phyloP scores from a whole-genome alignment of 2,797 vertebrate species.

The Miichthys miiuy region DNA sequence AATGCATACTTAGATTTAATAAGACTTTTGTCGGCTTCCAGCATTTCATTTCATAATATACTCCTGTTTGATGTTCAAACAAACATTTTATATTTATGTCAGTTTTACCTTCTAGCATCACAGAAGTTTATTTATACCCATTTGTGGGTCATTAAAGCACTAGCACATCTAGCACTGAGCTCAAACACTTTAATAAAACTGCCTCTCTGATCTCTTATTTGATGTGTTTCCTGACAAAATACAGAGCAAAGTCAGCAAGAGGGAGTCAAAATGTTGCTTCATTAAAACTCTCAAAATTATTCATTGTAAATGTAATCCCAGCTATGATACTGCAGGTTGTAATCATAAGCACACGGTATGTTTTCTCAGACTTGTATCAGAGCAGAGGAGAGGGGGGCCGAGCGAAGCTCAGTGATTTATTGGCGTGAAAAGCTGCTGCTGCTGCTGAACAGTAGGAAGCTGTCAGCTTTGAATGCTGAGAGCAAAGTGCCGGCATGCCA shows the following conservation, averaged over 20 bases:
- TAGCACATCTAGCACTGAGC: too few species aligned
- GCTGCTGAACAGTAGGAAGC: constrained; percentile 29
- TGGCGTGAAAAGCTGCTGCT: constrained; percentile 34
- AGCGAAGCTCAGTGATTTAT: constrained; percentile 25
- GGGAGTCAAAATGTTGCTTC: background rate
- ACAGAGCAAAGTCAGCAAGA: too few species aligned
- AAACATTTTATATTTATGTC: too few species aligned
- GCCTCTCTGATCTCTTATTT: background rate
- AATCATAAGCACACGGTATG: too few species aligned
- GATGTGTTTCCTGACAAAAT: too few species aligned
- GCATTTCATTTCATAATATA: too few species aligned
- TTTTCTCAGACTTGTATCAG: background rate
- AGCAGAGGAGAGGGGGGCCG: background rate
- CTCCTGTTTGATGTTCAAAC: too few species aligned
- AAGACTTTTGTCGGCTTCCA: too few species aligned
- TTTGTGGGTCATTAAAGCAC: background rate
- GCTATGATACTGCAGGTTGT: too few species aligned
- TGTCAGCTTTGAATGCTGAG: constrained; percentile 30
- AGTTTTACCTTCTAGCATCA: too few species aligned
- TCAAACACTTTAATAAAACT: background rate
- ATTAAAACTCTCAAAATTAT: background rate
- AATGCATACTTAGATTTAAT: too few species aligned
- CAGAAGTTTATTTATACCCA: too few species aligned
- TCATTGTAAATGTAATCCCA: background rate
- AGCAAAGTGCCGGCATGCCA: constrained; percentile 12